A percentile compares a stretch with the other conserved stretches of the same genome.
Conservation (phyloP, 35 echinoderm and acorn worm species). For the Diadema setosum region DNA sequence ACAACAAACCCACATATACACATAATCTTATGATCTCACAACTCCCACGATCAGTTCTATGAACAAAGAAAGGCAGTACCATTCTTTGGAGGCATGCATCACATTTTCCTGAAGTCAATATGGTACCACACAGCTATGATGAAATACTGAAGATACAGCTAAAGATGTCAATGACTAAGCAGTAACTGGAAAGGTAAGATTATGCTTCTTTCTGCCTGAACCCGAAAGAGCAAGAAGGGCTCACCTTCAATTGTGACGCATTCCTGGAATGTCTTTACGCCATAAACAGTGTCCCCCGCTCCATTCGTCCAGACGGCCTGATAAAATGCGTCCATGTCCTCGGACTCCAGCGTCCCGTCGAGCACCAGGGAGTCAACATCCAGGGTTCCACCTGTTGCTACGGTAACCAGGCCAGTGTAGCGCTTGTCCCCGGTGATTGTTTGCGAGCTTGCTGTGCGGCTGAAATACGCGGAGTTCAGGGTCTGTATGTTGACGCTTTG, state of each 20-base stretch:
- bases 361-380: constrained; percentile 4
- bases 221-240: too few species aligned
- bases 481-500: neutral
- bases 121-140: too few species aligned
- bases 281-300: constrained; percentile 24
- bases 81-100: too few species aligned
- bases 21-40: too few species aligned
- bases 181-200: too few species aligned
- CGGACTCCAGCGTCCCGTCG: constrained; percentile 21
- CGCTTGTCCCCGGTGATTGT: neutral
- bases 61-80: too few species aligned
- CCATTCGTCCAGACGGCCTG: constrained; percentile 8
- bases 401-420: neutral
- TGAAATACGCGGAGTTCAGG: neutral
- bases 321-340: constrained; percentile 17
- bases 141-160: too few species aligned
- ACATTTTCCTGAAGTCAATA: too few species aligned
- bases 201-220: too few species aligned
- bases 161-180: too few species aligned
- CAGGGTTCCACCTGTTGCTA: constrained; percentile 15
- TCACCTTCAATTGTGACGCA: constrained; percentile 68
- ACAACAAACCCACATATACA: too few species aligned
- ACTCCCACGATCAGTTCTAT: too few species aligned
- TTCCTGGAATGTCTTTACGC: constrained; percentile 33
- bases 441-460: neutral